Evolutionary conservation across 2,797 vertebrate genomes (phyloP), one percentile per base, ranked within the genome.

Genomic region (Gastrophryne carolinensis): DNA sequence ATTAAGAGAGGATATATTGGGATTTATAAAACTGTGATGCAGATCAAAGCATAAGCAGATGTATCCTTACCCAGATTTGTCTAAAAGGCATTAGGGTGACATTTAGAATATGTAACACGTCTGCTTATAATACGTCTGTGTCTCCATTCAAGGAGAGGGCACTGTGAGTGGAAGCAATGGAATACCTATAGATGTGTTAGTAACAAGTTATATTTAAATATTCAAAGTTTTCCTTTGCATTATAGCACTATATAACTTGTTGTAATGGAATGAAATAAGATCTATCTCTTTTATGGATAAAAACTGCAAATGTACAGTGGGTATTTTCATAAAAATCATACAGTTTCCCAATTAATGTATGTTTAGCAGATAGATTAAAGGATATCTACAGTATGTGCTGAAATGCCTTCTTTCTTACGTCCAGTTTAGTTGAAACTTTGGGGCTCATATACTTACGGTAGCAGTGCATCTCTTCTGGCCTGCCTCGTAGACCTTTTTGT

Each of bases 1-100:
- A 64, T 80, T 82, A 57, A 74, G 27, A 65, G 80, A 75, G 75
- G 68, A 76, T 79, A 80, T 71, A 80, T 66, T 72, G 47, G 79
- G 79, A 80, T 68, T 72, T 79, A 73, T 58, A 80, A 79, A 80
- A 10, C 8, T 81, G 4, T 75, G 65, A 27, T 79, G 37, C 52
- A 79, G 23, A 80, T 83, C 73, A 73, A 71, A 80, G 71, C 53
- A 1, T 67, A 60, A 61, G 76, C 80, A 79, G 58, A 67, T 80
- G 1, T 76, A 39, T 71, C 82, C 65, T 53, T 47, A 67, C 17
- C 70, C 72, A 78, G 71, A 47, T 68, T 47, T 35, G 23, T 75
- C 71, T 77, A 56, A 66, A 58, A 71, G 57, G 79, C 44, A 78
- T 58, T 60, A 75, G n/a, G 56, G 30, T 50, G 78, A 77, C 32